Evolutionary conservation across 2,888 invertebrate genomes (phyloP), one percentile per base, ranked within the genome.

Genomic region (Phragmatobia fuliginosa): DNA sequence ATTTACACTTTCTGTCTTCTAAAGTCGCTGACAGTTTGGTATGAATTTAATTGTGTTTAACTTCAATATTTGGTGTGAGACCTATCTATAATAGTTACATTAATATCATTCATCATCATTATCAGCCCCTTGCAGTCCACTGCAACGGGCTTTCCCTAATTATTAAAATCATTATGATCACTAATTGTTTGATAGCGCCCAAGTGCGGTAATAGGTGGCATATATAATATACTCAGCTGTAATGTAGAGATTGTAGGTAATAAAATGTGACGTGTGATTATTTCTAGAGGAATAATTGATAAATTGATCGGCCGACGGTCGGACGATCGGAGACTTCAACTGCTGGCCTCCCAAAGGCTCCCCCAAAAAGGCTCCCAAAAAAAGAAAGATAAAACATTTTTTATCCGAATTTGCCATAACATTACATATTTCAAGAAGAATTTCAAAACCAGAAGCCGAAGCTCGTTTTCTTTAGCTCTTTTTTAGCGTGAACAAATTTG

Each of bases 201-300:
- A 65, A 36, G 62, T 69, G 66, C 68, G 61, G 62, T 68, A 45
- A 63, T 52, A 68, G 63, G 41, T 69, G 72, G 76, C 72, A 71
- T 59, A 78, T 36, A 71, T 78, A n/a, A 70, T 76, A 72, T 78
- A 66, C 68, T 68, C 70, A 67, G 61, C 64, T 65, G 60, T 70
- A 68, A 73, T 66, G 60, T 71, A 66, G 70, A 72, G 65, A 65
- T 62, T 70, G 49, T 10, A 1, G 10, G 1, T 36, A 33, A 33
- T 33, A 33, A 6, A 33, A 70, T 31, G 49, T 73, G 64, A 75
- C 67, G 70, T 69, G 56, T 70, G 36, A 65, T 49, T 38, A 61
- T n/a, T n/a, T n/a, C n/a, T n/a, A n/a, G 31, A 70, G 68, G 49
- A 65, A 59, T 59, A 61, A 61, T 49, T 65, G 32, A 56, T 18